Percentiles rank a stretch among this genome's conserved stretches.
These are phyloP conservation scores for Channallabes apus DNA, from an alignment of 2,797 vertebrate genomes.

Conservation along the genomic window DNA sequence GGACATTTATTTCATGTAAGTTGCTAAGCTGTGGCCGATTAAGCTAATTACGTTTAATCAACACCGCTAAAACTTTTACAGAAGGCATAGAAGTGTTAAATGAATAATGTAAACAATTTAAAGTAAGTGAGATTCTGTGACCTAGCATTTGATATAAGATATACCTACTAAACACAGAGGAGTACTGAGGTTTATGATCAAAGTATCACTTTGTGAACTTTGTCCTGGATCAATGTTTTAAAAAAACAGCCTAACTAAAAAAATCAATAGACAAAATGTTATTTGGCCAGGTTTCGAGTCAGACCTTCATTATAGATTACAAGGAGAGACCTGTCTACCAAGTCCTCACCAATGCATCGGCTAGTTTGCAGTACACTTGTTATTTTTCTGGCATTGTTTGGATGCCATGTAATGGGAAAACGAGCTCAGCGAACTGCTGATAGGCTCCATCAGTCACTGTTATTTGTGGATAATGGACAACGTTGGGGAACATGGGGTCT, in stretches of 20 bases:
- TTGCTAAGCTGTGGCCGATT: not conserved
- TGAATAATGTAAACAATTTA: not conserved
- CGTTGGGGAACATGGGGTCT: slow-evolving; percentile 47
- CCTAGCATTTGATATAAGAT: not conserved
- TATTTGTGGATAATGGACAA: slow-evolving; percentile 41
- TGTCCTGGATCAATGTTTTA: not conserved
- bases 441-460: slow-evolving; percentile 14
- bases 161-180: not conserved
- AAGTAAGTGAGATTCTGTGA: not conserved
- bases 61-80: not conserved
- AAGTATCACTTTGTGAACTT: not conserved
- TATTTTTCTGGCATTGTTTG: slow-evolving; percentile 12
- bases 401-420: not conserved
- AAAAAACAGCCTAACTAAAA: not conserved
- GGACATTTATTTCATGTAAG: not conserved
- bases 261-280: not conserved
- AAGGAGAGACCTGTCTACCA: not conserved
- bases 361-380: not conserved
- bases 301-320: not conserved
- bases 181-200: not conserved
- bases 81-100: not conserved
- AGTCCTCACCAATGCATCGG: slow-evolving; percentile 11
- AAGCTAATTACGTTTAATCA: not conserved
- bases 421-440: slow-evolving; percentile 20
- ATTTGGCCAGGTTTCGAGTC: not conserved